Evolutionary conservation across 92 coral and sea anemone genomes (phyloP).

Genomic region (Galaxea fascicularis): DNA sequence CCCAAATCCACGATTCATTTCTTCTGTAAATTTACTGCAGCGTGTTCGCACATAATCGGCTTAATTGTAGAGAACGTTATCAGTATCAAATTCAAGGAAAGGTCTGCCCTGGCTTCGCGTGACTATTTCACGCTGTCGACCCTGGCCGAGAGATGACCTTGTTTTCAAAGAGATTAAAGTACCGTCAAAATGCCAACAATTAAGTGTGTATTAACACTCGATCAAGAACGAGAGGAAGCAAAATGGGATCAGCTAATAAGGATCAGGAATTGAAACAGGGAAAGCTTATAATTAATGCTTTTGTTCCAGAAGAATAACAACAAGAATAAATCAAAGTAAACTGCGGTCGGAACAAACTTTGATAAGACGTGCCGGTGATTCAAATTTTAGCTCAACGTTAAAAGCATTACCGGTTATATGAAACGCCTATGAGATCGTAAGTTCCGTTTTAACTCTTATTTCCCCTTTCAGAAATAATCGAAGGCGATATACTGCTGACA

Average conservation of each 20-base stretch:
- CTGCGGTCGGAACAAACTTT: too few species aligned
- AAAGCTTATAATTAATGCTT: not conserved
- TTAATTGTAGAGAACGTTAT: too few species aligned
- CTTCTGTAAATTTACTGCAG: too few species aligned
- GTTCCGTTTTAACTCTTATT: not conserved
- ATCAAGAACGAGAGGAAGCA: not conserved
- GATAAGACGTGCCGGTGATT: too few species aligned
- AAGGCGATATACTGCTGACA: constrained; percentile 74
- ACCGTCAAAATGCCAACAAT: not conserved
- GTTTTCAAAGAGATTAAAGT: not conserved
- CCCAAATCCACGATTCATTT: too few species aligned
- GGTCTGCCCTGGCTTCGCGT: too few species aligned
- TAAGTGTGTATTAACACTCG: not conserved
- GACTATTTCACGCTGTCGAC: too few species aligned
- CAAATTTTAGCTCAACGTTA: too few species aligned
- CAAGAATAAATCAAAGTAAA: too few species aligned
- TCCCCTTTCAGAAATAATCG: constrained; percentile 53
- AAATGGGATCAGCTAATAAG: not conserved
- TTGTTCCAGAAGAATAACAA: not conserved
- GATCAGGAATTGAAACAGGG: not conserved
- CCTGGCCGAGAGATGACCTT: not conserved
- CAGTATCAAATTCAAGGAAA: too few species aligned
- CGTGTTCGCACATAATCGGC: too few species aligned
- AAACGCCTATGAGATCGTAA: not conserved
- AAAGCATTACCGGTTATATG: not conserved